A percentile compares a stretch with the other conserved stretches of the same genome.
Conservation (phyloP, 2,113 vertebrate species). For the Atlantisia rogersi region DNA sequence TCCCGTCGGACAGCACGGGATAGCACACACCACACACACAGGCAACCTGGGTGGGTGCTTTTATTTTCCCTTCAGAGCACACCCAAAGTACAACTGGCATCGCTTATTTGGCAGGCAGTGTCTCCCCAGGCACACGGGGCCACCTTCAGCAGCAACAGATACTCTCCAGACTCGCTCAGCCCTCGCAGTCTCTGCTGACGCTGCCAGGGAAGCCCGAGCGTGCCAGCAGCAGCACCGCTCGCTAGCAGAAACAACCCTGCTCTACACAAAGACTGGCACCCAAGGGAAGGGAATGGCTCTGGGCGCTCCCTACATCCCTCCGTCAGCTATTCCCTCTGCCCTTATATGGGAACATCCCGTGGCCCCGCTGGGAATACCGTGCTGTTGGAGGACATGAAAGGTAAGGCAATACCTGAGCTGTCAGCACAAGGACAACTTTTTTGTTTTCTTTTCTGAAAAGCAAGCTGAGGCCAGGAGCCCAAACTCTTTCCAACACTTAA, state of each 20-base stretch:
- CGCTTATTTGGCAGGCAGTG: not conserved
- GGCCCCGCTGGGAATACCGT: not conserved
- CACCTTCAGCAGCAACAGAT: slow-evolving; percentile 27
- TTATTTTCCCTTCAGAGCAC: not conserved
- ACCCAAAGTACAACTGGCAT: not conserved
- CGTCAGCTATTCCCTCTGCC: slow-evolving; percentile 46
- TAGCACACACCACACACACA: not conserved
- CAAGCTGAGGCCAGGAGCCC: not conserved
- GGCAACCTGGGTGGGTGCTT: slow-evolving; percentile 33
- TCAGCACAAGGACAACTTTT: not conserved
- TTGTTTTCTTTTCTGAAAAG: not conserved
- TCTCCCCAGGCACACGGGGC: not conserved
- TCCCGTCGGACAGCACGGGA: not conserved
- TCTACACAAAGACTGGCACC: slow-evolving; percentile 41
- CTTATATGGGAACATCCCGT: slow-evolving; percentile 46
- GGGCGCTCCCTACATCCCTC: not conserved
- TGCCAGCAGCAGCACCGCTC: slow-evolving; percentile 26
- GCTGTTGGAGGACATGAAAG: slow-evolving; percentile 28
- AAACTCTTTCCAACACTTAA: not conserved
- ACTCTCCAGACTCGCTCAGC: not conserved
- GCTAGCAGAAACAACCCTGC: not conserved
- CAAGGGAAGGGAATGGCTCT: not conserved
- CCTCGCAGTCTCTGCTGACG: not conserved
- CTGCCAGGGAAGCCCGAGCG: slow-evolving; percentile 8
- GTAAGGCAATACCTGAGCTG: slow-evolving; percentile 53